phyloP scores from a whole-genome alignment of 2,113 vertebrate genomes.

The Dasyprocta punctata region DNA sequence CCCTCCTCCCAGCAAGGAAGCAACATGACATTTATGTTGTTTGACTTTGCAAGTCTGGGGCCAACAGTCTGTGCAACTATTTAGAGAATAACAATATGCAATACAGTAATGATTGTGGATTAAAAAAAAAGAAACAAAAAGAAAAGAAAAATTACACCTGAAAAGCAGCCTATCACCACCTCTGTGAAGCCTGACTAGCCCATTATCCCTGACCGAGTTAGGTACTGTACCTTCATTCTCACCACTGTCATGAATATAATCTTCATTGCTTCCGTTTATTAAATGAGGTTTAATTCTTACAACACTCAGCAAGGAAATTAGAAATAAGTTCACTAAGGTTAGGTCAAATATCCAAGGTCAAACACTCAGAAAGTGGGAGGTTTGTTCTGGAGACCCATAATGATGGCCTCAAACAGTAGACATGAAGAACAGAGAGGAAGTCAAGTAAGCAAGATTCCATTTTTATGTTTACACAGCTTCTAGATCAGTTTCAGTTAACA shows the following conservation, averaged over 20 bases:
- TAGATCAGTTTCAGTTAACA: neutral
- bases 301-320: neutral
- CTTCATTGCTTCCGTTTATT: conserved; percentile 5
- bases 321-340: neutral
- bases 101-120: too few species aligned
- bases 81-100: too few species aligned
- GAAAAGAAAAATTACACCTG: neutral
- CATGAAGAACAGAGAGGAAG: neutral
- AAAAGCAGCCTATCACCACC: neutral
- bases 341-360: conserved; percentile 8
- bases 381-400: neutral
- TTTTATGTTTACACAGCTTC: conserved; percentile 37
- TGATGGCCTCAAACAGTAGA: neutral
- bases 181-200: neutral
- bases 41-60: too few species aligned
- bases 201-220: neutral
- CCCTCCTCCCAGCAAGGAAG: too few species aligned
- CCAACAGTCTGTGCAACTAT: too few species aligned
- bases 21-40: too few species aligned
- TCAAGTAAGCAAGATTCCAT: conserved; percentile 5
- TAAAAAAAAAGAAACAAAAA: neutral
- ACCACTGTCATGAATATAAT: neutral
- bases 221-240: neutral
- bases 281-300: conserved; percentile 6
- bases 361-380: neutral